phyloP scores from a whole-genome alignment of 2,888 invertebrate genomes.

The Dynastes grantii region DNA sequence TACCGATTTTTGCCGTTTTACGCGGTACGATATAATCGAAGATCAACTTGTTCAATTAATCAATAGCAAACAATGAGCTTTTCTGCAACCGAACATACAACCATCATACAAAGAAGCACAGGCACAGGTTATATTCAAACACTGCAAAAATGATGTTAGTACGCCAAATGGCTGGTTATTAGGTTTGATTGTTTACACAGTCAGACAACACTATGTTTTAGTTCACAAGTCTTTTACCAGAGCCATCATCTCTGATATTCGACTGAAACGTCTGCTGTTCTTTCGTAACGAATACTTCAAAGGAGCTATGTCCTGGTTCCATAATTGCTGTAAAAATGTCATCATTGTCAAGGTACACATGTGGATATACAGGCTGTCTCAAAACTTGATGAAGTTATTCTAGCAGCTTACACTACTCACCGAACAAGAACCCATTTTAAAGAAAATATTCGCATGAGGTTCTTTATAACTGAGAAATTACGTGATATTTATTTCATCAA shows the following conservation, averaged over 20 bases:
- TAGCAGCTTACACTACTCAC: too few relatives aligned
- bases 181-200: not conserved
- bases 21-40: too few relatives aligned
- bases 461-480: too few relatives aligned
- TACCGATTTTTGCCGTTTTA: too few relatives aligned
- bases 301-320: constrained; percentile 91
- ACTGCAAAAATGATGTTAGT: not conserved
- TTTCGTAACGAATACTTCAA: constrained; percentile 86
- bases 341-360: not conserved
- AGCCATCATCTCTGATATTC: constrained; percentile 72
- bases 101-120: not conserved
- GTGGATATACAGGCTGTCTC: not conserved
- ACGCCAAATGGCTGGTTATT: not conserved
- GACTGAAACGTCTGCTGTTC: constrained; percentile 85
- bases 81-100: too few relatives aligned
- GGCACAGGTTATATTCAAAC: not conserved
- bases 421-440: too few relatives aligned
- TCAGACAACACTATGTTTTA: constrained; percentile 15
- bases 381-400: too few relatives aligned
- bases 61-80: too few relatives aligned
- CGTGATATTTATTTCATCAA: too few relatives aligned
- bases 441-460: too few relatives aligned
- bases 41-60: too few relatives aligned
- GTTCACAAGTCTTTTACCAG: constrained; percentile 76
- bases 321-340: constrained; percentile 75